Base-by-base conservation (phyloP, 2,888 invertebrate genomes). In the Mesochorus sp. region DNA sequence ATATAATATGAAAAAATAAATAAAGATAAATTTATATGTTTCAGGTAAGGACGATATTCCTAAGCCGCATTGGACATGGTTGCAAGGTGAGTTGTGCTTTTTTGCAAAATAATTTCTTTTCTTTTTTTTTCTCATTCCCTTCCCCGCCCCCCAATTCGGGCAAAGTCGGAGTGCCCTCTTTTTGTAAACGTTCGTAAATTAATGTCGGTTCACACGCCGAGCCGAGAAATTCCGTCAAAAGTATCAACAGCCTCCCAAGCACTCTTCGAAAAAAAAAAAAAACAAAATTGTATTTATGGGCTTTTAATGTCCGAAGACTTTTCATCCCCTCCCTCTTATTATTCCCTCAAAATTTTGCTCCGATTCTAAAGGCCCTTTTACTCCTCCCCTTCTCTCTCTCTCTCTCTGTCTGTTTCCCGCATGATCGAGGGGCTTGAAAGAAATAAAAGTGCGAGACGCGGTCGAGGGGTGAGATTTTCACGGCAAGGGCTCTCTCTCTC, bases 31-130 rank as follows among this genome's bases (percentile, higher is more conserved):
- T n/a, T 68, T 81, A 76, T 85, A 19, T 88, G 86, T 89, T 89
- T 62, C 86, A 91, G 90, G 90, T 91, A 90, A 90, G 90, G 88
- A 90, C 86, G 89, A 90, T 90, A 89, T 90, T 85, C 88, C 89
- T 89, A 90, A 89, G 86, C 88, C 88, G 87, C 88, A 88, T 89
- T 90, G 90, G 89, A 89, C 89, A 86, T 89, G 89, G 87, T 88
- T 89, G 87, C 89, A 90, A 90, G 90, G 90, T 90, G 89, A 90
- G 90, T 90, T 85, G 84, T 86, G 86, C 86, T 86, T 85, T 85
- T 82, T 84, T 83, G 81, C 80, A 79, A 81, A 79, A 80, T 80
- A 71, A 73, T 62, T 62, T 51, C 51, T 57, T 82, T 81, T 81
- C 62, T 82, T 82, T 82, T 67, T 57, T 19, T 59, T 26, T 1